A percentile compares a stretch with the other conserved stretches of the same genome.
phyloP scores from a whole-genome alignment of 2,888 invertebrate genomes.

The Octodonta nipae region DNA sequence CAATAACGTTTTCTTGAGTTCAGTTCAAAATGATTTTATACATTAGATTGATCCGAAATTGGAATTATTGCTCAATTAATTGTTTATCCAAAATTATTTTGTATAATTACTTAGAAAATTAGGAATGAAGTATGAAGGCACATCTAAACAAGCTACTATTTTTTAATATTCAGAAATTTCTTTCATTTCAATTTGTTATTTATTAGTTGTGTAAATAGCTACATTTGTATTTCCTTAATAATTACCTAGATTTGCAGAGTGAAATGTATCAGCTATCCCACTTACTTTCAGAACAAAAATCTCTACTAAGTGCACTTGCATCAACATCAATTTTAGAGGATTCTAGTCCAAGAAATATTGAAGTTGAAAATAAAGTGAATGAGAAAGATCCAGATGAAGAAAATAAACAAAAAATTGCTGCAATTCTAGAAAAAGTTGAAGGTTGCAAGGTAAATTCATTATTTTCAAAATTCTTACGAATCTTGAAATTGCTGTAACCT shows the following conservation, averaged over 20 bases:
- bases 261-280: conserved; percentile 97
- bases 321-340: conserved; percentile 51
- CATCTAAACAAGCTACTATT: no score
- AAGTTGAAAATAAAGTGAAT: conserved; percentile 33
- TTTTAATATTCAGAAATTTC: no score
- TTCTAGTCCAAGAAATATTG: conserved; percentile 28
- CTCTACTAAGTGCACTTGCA: conserved; percentile 61
- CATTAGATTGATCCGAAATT: no score
- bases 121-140: no score
- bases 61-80: no score
- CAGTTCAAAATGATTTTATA: no score
- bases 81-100: no score
- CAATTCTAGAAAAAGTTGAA: conserved; percentile 75
- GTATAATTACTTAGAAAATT: no score
- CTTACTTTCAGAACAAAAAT: conserved; percentile 81
- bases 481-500: conserved; percentile 5
- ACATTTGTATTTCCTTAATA: not conserved
- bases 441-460: conserved; percentile 60
- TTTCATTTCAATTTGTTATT: not conserved
- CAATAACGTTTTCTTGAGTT: no score
- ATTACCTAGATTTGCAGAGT: conserved; percentile 66
- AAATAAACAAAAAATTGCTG: conserved; percentile 49
- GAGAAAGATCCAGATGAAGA: conserved; percentile 39
- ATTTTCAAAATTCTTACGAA: not conserved
- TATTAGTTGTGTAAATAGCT: not conserved